Conservation (phyloP, 1,140 invertebrate species). For the Pentalonia nigronervosa region DNA sequence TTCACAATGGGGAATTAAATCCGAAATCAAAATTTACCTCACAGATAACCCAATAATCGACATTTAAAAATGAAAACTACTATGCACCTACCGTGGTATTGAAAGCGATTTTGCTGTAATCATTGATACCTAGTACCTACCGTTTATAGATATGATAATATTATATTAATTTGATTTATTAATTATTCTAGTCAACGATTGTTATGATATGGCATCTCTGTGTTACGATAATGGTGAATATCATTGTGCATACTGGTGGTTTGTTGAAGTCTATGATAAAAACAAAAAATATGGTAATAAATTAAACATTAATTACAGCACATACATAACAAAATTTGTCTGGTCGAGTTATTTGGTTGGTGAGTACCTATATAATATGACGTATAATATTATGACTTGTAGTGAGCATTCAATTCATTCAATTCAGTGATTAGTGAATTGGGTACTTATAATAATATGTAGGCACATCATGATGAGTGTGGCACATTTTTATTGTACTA, state of each 20-base stretch:
- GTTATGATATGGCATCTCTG: constrained; percentile 1
- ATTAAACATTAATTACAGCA: not conserved
- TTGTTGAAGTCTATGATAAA: not conserved
- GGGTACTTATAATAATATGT: too few relatives aligned
- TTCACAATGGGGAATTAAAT: not conserved
- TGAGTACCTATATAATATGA: not conserved
- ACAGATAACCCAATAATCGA: too few relatives aligned
- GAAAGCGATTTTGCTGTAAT: too few relatives aligned
- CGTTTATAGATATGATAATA: not conserved
- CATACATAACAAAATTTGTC: not conserved
- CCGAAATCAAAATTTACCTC: not conserved
- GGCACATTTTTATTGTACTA: too few relatives aligned
- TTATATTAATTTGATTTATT: not conserved
- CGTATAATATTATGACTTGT: not conserved
- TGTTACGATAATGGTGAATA: constrained; percentile 30
- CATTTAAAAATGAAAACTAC: too few relatives aligned
- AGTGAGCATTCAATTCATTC: too few relatives aligned
- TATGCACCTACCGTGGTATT: too few relatives aligned
- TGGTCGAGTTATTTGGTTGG: constrained; percentile 16
- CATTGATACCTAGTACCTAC: not conserved
- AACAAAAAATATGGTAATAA: not conserved
- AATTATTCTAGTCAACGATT: not conserved
- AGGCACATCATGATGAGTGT: too few relatives aligned
- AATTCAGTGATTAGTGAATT: not conserved
- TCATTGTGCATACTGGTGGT: constrained; percentile 11